phyloP scores from a whole-genome alignment of 2,113 vertebrate species.

The Toxotes jaculatrix region DNA sequence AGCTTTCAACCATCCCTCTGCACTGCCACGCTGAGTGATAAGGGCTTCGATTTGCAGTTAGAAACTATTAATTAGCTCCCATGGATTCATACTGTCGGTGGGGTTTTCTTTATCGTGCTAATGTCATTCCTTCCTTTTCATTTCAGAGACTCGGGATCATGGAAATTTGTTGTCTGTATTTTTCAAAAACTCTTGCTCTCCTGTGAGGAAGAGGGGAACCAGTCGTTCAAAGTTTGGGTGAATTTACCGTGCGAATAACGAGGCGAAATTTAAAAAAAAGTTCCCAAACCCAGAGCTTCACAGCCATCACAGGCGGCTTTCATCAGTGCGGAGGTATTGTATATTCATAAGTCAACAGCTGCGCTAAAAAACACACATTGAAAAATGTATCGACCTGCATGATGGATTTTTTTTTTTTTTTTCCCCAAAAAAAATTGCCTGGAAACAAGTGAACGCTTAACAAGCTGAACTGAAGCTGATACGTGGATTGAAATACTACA shows the following conservation, averaged over 20 bases:
- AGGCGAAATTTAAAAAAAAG: slow-evolving; percentile 12
- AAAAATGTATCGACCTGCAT: neutral
- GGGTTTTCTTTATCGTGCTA: slow-evolving; percentile 51
- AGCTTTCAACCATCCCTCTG: slow-evolving; percentile 22
- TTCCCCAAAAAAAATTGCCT: neutral
- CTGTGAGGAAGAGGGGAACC: neutral
- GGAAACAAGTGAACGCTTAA: neutral
- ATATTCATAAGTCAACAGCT: neutral
- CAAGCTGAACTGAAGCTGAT: neutral
- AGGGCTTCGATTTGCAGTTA: slow-evolving; percentile 40
- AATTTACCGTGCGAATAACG: neutral
- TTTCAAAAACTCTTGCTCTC: neutral
- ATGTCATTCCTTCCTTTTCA: slow-evolving; percentile 34
- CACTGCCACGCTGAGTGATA: slow-evolving; percentile 29
- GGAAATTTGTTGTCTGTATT: neutral
- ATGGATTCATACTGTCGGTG: slow-evolving; percentile 33
- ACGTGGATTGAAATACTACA: neutral
- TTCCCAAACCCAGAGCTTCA: neutral
- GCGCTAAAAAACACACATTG: neutral
- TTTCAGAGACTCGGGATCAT: slow-evolving; percentile 18
- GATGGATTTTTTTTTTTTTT: neutral
- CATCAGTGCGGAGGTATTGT: neutral
- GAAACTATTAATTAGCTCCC: slow-evolving; percentile 59
- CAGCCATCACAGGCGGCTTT: slow-evolving; percentile 3
- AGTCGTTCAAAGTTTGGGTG: neutral